Percentiles rank a stretch among this genome's conserved stretches.
Conservation (phyloP, 2,113 vertebrate genomes). For the Platycercus adscitus region DNA sequence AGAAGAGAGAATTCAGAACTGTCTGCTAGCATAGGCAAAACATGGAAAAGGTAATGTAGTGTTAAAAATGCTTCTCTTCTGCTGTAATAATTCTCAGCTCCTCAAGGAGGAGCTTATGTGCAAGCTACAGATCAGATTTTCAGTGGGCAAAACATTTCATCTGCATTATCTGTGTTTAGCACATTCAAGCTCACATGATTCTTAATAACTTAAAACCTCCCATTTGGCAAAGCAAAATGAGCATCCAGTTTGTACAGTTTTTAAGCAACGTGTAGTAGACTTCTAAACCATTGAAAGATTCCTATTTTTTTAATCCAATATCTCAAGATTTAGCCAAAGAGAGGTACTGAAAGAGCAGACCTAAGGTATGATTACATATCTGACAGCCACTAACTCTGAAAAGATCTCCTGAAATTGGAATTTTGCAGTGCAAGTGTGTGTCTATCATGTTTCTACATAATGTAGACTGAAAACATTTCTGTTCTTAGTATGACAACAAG, state of each 20-base stretch:
- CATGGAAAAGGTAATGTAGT: neutral
- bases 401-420: neutral
- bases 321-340: neutral
- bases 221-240: neutral
- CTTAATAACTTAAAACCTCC: neutral
- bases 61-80: neutral
- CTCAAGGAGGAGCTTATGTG: conserved; percentile 69
- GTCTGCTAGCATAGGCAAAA: neutral
- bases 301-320: neutral
- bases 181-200: neutral
- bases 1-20: neutral
- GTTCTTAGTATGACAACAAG: neutral
- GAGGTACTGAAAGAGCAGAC: neutral
- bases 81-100: conserved; percentile 29
- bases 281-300: neutral
- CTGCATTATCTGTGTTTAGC: neutral
- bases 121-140: neutral
- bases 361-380: neutral
- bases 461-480: neutral
- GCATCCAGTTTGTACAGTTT: neutral
- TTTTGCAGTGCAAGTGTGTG: neutral
- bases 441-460: neutral
- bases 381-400: neutral
- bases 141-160: neutral
- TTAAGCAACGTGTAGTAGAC: neutral